Evolutionary conservation across 2,888 invertebrate species (phyloP), one percentile per base, ranked within the genome.

Genomic region (Endomychus coccineus): DNA sequence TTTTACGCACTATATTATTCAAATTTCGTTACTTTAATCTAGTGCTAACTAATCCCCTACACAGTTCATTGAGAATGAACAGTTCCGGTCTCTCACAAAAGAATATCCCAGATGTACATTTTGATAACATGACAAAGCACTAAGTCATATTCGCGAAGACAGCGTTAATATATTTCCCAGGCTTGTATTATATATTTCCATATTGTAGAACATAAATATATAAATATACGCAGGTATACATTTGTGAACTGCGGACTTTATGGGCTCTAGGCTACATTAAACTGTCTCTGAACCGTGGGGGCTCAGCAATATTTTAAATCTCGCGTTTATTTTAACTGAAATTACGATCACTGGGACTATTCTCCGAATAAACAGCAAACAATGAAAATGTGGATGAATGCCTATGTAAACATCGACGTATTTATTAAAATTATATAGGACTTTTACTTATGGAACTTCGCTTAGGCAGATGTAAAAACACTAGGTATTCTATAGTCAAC

Each of bases 201-300:
- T 62, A 61, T 58, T 60, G 61, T 58, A 55, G 58, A 58, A 61
- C 62, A 60, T 62, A 62, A 62, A 62, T 62, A 61, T 61, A 59
- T 59, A 57, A 60, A 60, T 60, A 60, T 59, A 54, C 52, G 54
- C 56, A 56, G 56, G 56, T 58, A 54, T 50, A 60, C 55, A 59
- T 61, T 59, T 60, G 59, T 58, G 58, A 51, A 51, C 48, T 53
- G 52, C 48, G 49, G 54, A 58, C 49, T 61, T 63, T 61, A 61
- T 59, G 59, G 56, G 46, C 57, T 54, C 60, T 39, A 42, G 44
- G 58, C 52, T 51, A 55, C 56, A 59, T 58, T 63, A 63, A 62
- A 63, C 62, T 58, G 59, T 58, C 58, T 56, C 54, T 34, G 49
- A 46, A 50, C 52, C 49, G 46, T 54, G 49, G 50, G 38, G 49